Percentiles rank a stretch among this genome's conserved stretches.
Evolutionary conservation across 2,888 invertebrate species (phyloP).

Genomic region (Drosophila maculinotata): DNA sequence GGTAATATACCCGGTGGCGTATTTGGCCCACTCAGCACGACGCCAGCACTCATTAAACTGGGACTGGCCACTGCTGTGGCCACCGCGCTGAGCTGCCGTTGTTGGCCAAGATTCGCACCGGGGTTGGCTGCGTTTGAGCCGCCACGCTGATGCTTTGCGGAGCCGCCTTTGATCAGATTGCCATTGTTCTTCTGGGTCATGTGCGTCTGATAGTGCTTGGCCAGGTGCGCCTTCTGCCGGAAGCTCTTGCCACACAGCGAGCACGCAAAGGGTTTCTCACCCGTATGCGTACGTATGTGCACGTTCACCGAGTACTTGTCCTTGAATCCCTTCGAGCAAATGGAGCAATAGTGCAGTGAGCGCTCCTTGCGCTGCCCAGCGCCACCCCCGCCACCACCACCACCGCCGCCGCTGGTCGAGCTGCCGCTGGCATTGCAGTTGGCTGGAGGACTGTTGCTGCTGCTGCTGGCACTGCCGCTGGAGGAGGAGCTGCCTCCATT

Average conservation of each 20-base stretch:
- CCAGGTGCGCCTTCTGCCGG: constrained; percentile 95
- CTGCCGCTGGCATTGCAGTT: constrained; percentile 70
- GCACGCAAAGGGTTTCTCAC: constrained; percentile 98
- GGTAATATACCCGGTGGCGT: constrained; percentile 76
- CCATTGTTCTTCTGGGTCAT: constrained; percentile 93
- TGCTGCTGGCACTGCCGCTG: constrained; percentile 73
- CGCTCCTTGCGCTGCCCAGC: constrained; percentile 91
- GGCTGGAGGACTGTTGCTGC: constrained; percentile 81
- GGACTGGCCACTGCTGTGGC: constrained; percentile 53
- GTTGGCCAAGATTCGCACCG: constrained; percentile 37
- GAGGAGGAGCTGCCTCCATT: constrained; percentile 71
- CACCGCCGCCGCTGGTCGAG: constrained; percentile 82
- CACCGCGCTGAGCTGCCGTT: constrained; percentile 75
- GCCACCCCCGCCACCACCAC: constrained; percentile 81
- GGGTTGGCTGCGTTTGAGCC: constrained; percentile 21
- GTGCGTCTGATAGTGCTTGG: constrained; percentile 97
- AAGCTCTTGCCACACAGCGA: constrained; percentile 97
- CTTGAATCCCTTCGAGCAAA: constrained; percentile 97
- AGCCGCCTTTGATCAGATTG: constrained; percentile 86
- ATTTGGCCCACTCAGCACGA: constrained; percentile 67
- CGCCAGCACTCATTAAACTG: constrained; percentile 55
- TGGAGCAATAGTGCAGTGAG: constrained; percentile 95
- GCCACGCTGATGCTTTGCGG: constrained; percentile 75
- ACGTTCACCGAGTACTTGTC: constrained; percentile 99
- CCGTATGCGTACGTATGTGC: constrained; percentile 98